Evolutionary conservation across 2,797 vertebrate species (phyloP).

Genomic region (Notolabrus celidotus): DNA sequence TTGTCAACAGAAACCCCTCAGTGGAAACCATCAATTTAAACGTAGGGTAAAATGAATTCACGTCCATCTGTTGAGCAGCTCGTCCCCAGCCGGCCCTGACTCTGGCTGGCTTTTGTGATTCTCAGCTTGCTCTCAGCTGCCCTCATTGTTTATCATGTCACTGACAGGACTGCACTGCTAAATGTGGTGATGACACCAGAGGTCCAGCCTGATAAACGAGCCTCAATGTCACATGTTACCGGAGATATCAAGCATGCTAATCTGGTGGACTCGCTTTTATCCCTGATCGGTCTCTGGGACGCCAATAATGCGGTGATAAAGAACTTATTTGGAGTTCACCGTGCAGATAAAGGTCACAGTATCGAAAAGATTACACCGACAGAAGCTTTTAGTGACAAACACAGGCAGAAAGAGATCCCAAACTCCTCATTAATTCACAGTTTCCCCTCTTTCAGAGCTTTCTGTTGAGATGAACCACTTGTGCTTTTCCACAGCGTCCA

Average conservation of each 20-base stretch:
- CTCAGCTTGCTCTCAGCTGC: slow-evolving; percentile 32
- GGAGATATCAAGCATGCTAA: slow-evolving; percentile 48
- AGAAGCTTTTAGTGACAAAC: not conserved
- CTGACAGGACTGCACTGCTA: slow-evolving; percentile 40
- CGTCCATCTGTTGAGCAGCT: slow-evolving; percentile 59
- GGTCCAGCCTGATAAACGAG: slow-evolving; percentile 71
- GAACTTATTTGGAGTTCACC: slow-evolving; percentile 13
- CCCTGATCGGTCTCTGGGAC: not conserved
- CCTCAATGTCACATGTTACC: slow-evolving; percentile 64
- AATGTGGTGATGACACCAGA: slow-evolving; percentile 63
- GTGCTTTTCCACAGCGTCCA: slow-evolving; percentile 22
- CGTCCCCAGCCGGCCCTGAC: slow-evolving; percentile 36
- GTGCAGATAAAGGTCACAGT: not conserved
- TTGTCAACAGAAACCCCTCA: not conserved
- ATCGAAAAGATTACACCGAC: not conserved
- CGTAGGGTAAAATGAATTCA: slow-evolving; percentile 49
- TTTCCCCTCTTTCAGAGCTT: slow-evolving; percentile 16
- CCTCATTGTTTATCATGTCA: slow-evolving; percentile 50
- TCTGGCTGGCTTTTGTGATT: slow-evolving; percentile 58
- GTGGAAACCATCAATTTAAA: slow-evolving; percentile 22
- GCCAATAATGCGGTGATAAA: slow-evolving; percentile 5
- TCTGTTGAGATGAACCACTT: slow-evolving; percentile 38
- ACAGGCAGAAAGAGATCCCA: not conserved
- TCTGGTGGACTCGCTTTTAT: slow-evolving; percentile 39
- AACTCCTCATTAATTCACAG: slow-evolving; percentile 42